A percentile compares a stretch with the other conserved stretches of the same genome.
phyloP scores from a whole-genome alignment of 1,140 invertebrate genomes.

The Neotoxoptera formosana region DNA sequence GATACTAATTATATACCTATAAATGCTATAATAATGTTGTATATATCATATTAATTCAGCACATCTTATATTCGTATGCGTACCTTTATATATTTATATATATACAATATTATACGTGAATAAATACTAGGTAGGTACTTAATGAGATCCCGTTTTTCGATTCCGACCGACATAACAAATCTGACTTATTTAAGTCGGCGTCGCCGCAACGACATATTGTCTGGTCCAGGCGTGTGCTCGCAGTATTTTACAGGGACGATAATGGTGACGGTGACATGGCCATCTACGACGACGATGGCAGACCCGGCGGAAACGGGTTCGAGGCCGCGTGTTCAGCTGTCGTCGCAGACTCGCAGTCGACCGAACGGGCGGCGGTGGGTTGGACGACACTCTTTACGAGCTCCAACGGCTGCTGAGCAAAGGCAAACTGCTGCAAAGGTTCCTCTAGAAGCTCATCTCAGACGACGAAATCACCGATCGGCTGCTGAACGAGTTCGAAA shows the following conservation, averaged over 20 bases:
- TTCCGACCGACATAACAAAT: neutral
- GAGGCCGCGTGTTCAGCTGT: neutral
- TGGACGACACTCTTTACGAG: slow-evolving; percentile 24
- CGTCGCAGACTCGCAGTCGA: neutral
- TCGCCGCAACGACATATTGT: slow-evolving; percentile 61
- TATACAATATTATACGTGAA: too few species aligned
- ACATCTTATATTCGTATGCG: neutral
- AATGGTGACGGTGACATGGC: slow-evolving; percentile 61
- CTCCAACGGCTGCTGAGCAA: slow-evolving; percentile 11
- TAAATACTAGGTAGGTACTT: too few species aligned
- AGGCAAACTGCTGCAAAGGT: slow-evolving; percentile 23
- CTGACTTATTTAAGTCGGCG: neutral
- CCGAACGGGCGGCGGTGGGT: neutral
- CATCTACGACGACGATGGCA: neutral
- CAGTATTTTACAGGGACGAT: slow-evolving; percentile 63
- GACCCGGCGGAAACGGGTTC: neutral
- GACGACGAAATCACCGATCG: slow-evolving; percentile 49
- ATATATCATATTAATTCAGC: neutral
- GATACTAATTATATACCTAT: neutral
- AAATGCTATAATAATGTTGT: neutral
- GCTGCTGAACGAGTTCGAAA: slow-evolving; percentile 37
- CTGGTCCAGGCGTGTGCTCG: slow-evolving; percentile 4
- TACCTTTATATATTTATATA: too few species aligned
- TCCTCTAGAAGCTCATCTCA: slow-evolving; percentile 24
- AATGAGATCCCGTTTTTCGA: neutral